Base-by-base conservation (phyloP, 30 jellyfish, hydroid and myxozoan species). In the Euphysa ruthae region DNA sequence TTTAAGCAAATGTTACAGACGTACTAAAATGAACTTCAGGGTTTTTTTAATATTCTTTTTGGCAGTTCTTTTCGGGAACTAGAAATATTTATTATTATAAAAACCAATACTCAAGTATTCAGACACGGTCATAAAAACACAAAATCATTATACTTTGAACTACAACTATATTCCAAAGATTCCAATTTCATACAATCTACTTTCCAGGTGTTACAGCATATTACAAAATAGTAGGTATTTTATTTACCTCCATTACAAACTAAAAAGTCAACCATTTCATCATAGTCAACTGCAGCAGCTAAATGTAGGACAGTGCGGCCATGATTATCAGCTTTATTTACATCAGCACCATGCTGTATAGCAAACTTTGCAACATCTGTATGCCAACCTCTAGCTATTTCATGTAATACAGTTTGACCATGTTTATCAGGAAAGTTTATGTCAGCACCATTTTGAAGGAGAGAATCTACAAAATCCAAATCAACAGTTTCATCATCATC, bases 221-320 rank as follows among this genome's bases (percentile, higher is more conserved):
- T 29, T 42, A 18, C 26, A 30, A 70, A 60, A 12, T 18, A 13
- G 31, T 19, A 8, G 20, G n/a, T 23, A 43, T 31, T 52, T n/a
- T 18, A 61, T 89, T 71, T 55, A 90, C 98, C 98, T 33, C 98
- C 98, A 54, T 70, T 70, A 50, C 69, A 75, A 18, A 80, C 84
- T 8, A 90, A 81, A 61, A 81, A 90, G 27, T 75, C 95, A 20
- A 90, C 95, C 98, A 90, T 90, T 12, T 90, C 98, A 43, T 75
- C 94, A 63, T 90, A 90, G 32, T 90, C 95, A 10, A 90, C 98
- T 10, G 98, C 98, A 24, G 95, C 94, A n/a, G 98, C 98, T 46
- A 90, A 62, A 66, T 90, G 98, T 6, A 90, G 77, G 18, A 94
- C 93, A 0, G 95, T 81, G 49, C 98, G 61, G 1, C 98, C 98